A percentile compares a stretch with the other conserved stretches of the same genome.
phyloP scores from a whole-genome alignment of 2,888 invertebrate species.

The Melangyna quadrimaculata region DNA sequence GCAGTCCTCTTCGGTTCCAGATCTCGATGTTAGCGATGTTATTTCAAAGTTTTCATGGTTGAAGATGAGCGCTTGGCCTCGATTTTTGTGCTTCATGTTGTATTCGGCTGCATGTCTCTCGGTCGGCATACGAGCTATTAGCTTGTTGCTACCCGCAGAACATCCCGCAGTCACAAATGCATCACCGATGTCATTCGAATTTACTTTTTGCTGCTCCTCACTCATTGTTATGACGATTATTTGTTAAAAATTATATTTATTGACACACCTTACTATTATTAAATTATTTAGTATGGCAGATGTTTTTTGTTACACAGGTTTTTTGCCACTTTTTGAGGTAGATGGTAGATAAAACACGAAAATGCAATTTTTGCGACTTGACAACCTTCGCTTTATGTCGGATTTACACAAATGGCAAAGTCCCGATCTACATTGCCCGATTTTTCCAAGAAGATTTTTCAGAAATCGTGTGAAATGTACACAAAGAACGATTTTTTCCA shows the following conservation, averaged over 20 bases:
- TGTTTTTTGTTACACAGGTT: neutral
- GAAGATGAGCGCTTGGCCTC: conserved; percentile 93
- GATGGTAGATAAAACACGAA: neutral
- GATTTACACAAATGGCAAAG: no score
- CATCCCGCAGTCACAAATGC: conserved; percentile 57
- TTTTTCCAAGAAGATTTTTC: no score
- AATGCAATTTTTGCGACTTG: neutral
- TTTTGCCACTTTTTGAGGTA: neutral
- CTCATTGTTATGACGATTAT: conserved; percentile 15
- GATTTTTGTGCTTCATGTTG: conserved; percentile 91
- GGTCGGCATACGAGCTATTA: conserved; percentile 84
- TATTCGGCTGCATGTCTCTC: conserved; percentile 89
- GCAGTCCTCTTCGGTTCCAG: conserved; percentile 93
- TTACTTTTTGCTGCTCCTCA: conserved; percentile 44
- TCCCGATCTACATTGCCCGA: no score
- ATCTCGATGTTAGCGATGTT: conserved; percentile 86
- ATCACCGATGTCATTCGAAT: conserved; percentile 62
- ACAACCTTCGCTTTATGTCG: no score
- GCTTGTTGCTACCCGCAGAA: conserved; percentile 73
- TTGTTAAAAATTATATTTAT: neutral
- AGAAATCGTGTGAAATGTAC: no score
- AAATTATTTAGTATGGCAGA: neutral
- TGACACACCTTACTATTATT: neutral
- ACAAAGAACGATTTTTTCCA: no score
- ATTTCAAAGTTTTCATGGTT: conserved; percentile 93